Percentiles rank a stretch among this genome's conserved stretches.
Conservation (phyloP, 2,113 vertebrate genomes). For the Isurus oxyrinchus region DNA sequence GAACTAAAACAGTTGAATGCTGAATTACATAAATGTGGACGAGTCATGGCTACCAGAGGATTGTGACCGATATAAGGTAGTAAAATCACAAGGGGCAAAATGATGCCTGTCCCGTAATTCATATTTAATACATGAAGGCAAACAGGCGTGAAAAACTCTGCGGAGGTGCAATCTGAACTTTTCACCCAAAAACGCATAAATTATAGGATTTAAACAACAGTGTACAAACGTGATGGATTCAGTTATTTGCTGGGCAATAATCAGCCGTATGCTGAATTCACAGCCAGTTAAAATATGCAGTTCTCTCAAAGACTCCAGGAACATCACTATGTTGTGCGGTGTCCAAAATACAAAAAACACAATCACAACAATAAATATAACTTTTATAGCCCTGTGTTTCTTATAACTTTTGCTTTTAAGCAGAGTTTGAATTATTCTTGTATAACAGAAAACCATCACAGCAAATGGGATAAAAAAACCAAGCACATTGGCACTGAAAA, state of each 20-base stretch:
- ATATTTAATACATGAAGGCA: too few species aligned
- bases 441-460: conserved; percentile 72
- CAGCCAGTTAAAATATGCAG: conserved; percentile 48
- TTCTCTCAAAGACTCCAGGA: conserved; percentile 56
- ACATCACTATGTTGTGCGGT: conserved; percentile 71
- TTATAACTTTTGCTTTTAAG: conserved; percentile 68
- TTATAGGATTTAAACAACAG: conserved; percentile 68
- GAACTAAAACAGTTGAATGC: neutral
- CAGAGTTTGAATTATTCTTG: conserved; percentile 70
- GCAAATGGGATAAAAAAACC: conserved; percentile 69
- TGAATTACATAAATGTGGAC: neutral
- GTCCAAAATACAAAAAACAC: conserved; percentile 78
- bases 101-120: neutral
- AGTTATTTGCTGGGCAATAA: conserved; percentile 50
- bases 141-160: neutral
- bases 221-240: conserved; percentile 53
- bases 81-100: neutral
- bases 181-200: conserved; percentile 71
- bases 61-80: neutral
- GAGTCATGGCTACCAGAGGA: neutral
- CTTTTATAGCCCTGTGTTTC: conserved; percentile 68
- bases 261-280: conserved; percentile 38
- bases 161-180: conserved; percentile 75
- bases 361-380: conserved; percentile 76
- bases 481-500: conserved; percentile 62